Percentiles rank a stretch among this genome's conserved stretches.
These are phyloP conservation scores for Sarcophilus harrisii DNA, from an alignment of 2,797 vertebrate genomes.

Conservation along the genomic window DNA sequence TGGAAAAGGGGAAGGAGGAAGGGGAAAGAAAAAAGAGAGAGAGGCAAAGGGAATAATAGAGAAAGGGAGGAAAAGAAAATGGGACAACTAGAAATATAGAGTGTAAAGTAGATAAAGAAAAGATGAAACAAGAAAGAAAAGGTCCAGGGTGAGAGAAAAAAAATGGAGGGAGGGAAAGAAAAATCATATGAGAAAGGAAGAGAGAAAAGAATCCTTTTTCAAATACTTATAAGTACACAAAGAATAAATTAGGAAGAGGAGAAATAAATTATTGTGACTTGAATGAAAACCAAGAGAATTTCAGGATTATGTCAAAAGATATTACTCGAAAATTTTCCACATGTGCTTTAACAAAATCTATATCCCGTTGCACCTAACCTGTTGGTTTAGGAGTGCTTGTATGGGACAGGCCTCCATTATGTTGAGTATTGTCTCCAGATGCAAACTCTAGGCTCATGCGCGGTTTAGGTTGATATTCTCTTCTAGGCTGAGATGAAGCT, in stretches of 20 bases:
- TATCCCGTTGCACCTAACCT: slow-evolving; percentile 85
- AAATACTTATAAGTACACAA: neutral
- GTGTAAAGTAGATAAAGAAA: neutral
- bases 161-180: neutral
- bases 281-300: neutral
- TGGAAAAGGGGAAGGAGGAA: neutral
- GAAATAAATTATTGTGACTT: neutral
- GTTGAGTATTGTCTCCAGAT: slow-evolving; percentile 90
- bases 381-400: slow-evolving; percentile 92
- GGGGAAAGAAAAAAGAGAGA: neutral
- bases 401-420: slow-evolving; percentile 94
- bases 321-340: fast-evolving
- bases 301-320: neutral
- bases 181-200: neutral
- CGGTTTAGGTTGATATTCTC: slow-evolving; percentile 94
- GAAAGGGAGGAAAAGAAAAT: neutral
- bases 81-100: neutral
- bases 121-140: neutral
- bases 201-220: neutral
- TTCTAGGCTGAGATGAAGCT: slow-evolving; percentile 90
- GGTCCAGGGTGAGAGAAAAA: neutral
- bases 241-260: neutral
- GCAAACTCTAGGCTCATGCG: slow-evolving; percentile 93
- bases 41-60: neutral
- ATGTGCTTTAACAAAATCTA: neutral